phyloP scores from a whole-genome alignment of 2,888 invertebrate species.

The Notocelia uddmanniana region DNA sequence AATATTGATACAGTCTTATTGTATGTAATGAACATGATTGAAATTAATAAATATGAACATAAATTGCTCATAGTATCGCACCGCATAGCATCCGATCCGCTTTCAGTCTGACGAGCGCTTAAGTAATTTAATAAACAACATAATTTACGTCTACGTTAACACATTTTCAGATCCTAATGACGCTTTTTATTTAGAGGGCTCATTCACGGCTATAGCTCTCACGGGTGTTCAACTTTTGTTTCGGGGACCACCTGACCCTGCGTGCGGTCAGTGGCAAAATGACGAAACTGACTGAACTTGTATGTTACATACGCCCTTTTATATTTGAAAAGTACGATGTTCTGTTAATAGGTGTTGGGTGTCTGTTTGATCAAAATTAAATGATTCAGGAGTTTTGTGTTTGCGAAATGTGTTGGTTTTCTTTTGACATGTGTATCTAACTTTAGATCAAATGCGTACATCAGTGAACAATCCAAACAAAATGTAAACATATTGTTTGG shows the following conservation, averaged over 20 bases:
- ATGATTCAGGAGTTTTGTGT: slow-evolving; percentile 28
- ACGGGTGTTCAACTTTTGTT: slow-evolving; percentile 39
- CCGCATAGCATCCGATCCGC: neutral
- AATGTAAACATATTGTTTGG: neutral
- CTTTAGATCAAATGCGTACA: neutral
- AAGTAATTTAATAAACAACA: slow-evolving; percentile 46
- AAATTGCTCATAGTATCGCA: too few relatives aligned
- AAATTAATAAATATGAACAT: too few relatives aligned
- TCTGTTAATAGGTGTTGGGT: slow-evolving; percentile 36
- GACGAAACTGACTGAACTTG: neutral
- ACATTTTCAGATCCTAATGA: slow-evolving; percentile 44
- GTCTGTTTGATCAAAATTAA: slow-evolving; percentile 38
- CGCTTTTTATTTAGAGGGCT: slow-evolving; percentile 32
- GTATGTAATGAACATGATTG: too few relatives aligned
- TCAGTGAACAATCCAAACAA: too few relatives aligned
- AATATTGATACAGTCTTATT: too few relatives aligned
- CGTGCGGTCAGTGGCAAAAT: neutral
- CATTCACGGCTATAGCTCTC: slow-evolving; percentile 28
- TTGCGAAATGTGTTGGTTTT: neutral
- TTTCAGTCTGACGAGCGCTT: neutral
- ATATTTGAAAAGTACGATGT: neutral
- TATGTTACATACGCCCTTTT: neutral
- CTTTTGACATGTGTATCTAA: neutral
- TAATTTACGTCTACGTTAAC: slow-evolving; percentile 45
- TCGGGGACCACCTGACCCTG: neutral